Conservation (phyloP, 2,888 invertebrate species). For the Mycalesis mineus region DNA sequence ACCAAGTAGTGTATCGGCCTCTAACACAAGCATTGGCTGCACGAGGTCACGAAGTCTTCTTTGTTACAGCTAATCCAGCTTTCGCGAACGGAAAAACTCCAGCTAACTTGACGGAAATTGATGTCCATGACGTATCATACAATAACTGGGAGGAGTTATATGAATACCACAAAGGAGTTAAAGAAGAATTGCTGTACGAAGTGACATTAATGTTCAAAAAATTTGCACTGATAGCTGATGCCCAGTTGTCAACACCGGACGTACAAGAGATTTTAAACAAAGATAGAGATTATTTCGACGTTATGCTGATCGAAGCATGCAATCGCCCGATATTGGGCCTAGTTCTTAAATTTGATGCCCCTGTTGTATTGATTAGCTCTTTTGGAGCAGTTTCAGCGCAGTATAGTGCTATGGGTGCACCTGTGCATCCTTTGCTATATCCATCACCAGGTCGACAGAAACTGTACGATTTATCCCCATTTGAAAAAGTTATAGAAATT, state of each 20-base stretch:
- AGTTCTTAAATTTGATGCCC: conserved; percentile 30
- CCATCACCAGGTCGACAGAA: conserved; percentile 28
- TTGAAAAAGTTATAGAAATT: conserved; percentile 36
- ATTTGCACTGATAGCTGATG: conserved; percentile 27
- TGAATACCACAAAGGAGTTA: conserved; percentile 9
- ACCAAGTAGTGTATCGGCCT: conserved; percentile 34
- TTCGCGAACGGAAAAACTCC: conserved; percentile 41
- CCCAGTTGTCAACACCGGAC: conserved; percentile 32
- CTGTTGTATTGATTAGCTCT: conserved; percentile 33
- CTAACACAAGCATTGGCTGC: conserved; percentile 44
- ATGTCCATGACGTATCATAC: conserved; percentile 46
- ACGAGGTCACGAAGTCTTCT: conserved; percentile 52
- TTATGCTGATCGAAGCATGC: conserved; percentile 31
- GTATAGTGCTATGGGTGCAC: conserved; percentile 27
- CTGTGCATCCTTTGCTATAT: conserved; percentile 30
- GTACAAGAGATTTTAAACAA: conserved; percentile 34
- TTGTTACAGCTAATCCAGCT: conserved; percentile 47
- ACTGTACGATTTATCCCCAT: conserved; percentile 33
- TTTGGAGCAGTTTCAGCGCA: conserved; percentile 19
- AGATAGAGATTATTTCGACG: conserved; percentile 31
- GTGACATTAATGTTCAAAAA: conserved; percentile 17
- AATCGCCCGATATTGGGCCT: conserved; percentile 26
- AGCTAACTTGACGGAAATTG: conserved; percentile 45
- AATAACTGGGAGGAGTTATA: conserved; percentile 26
- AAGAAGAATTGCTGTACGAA: conserved; percentile 7